Base-by-base conservation (phyloP, 2,888 invertebrate genomes). In the Aricia artaxerxes region DNA sequence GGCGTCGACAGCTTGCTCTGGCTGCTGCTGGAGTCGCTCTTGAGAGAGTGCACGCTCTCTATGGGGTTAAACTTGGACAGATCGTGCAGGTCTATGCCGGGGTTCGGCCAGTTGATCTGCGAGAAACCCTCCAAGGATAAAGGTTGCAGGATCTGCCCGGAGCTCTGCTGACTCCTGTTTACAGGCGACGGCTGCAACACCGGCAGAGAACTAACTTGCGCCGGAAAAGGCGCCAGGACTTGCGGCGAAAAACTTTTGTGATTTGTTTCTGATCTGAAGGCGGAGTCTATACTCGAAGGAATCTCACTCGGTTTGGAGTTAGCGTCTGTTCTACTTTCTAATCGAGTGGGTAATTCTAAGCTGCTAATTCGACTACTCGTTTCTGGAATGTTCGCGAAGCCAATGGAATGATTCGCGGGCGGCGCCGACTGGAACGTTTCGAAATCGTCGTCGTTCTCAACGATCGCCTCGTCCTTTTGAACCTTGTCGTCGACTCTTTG, bases 101-200 rank as follows among this genome's bases (percentile, higher is more conserved):
- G 96, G 85, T 95, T 95, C 4, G 96, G 96, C 96, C 96, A 96
- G 85, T 95, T 95, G 73, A 96, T 96, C 86, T 95, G 93, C 1
- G 95, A 94, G 84, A 90, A 94, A 82, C 94, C 92, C 84, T 95
- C 95, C 82, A 95, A 84, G 7, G 94, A 93, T 49, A 94, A 83
- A 0, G 95, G 95, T 82, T 95, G 93, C 79, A 95, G 84, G 84
- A 95, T 95, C 89, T 95, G 95, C n/a, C 86, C 87, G 57, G 88
- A 84, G 80, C 89, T 90, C 81, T 89, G 88, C 81, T 89, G 89
- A 82, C 76, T 87, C 80, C 87, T 88, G n/a, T 76, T 76, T 1
- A 73, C 44, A 6, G 40, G n/a, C 0, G 73, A 73, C 1, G 57
- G 76, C 13, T 76, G 76, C 0, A 76, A 6, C 0, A 35, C 53